Base-by-base conservation (phyloP, 2,113 vertebrate genomes). In the Rhinogobius similis region DNA sequence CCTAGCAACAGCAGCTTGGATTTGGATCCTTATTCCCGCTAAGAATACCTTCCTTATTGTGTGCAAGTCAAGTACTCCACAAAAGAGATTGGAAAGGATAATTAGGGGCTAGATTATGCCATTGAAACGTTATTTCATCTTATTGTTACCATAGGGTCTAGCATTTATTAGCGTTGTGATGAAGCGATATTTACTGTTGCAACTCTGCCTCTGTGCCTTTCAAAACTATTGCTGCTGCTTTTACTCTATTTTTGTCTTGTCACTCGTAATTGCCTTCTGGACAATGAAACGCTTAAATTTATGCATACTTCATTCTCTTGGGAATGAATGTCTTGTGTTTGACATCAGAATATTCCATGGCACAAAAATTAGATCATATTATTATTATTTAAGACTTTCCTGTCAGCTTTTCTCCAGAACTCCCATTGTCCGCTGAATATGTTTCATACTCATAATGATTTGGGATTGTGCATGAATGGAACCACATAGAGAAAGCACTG, bases 61-160 rank as follows among this genome's bases (percentile, higher is more conserved):
- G 56, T 27, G 58, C 73, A 72, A 79, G 73, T 81, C 72, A 77
- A 78, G 62, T 69, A 26, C 44, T 77, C 41, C 0, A 52, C 62
- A 76, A 85, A 55, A 80, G 58, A 72, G 69, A 5, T 13, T 5
- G 29, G 74, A 58, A 39, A 9, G 39, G 63, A 77, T 82, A 85
- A 85, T 89, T 85, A 84, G 38, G 18, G 80, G 78, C 83, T 80
- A 86, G 76, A 26, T 26, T 81, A 85, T 68, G 81, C 29, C 61
- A 75, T n/a, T n/a, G n/a, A 82, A 82, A 67, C 70, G 81, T 76
- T 79, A 81, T 62, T 76, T 59, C 43, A 73, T 79, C 80, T 83
- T 61, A 82, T 67, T 64, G 76, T 48, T 29, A 48, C 23, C 56
- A 43, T 52, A 68, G 48, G 41, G 72, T 81, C 62, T 48, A 55